phyloP scores from a whole-genome alignment of 2,113 vertebrate genomes.

The Tonatia bakeri region DNA sequence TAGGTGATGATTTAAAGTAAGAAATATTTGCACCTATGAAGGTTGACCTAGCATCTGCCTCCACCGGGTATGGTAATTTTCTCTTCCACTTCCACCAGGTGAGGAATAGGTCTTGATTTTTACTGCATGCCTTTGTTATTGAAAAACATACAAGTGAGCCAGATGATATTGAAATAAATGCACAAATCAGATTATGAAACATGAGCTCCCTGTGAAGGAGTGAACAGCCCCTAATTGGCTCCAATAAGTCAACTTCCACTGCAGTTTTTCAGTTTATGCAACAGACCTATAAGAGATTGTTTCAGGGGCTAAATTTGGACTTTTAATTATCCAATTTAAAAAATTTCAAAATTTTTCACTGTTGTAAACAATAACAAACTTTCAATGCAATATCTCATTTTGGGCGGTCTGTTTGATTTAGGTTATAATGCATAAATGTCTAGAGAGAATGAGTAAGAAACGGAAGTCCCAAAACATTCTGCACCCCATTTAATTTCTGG shows the following conservation, averaged over 20 bases:
- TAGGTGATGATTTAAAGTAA: not conserved
- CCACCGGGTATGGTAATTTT: not conserved
- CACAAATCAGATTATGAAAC: not conserved
- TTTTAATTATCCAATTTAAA: not conserved
- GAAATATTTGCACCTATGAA: not conserved
- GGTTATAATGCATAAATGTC: not conserved
- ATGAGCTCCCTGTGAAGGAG: not conserved
- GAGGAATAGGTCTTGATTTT: not conserved
- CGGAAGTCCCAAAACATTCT: not conserved
- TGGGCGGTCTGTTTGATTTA: not conserved
- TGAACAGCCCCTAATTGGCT: not conserved
- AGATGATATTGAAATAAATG: not conserved
- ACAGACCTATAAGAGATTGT: not conserved
- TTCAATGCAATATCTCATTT: not conserved
- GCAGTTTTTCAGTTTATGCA: not conserved
- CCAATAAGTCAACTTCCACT: not conserved
- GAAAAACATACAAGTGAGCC: not conserved
- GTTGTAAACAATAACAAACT: not conserved
- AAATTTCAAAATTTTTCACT: not conserved
- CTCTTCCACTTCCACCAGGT: not conserved
- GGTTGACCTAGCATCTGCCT: not conserved
- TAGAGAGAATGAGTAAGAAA: not conserved
- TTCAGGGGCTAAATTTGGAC: not conserved
- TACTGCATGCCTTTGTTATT: not conserved
- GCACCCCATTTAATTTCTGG: not conserved